These are phyloP conservation scores for Cantharis rustica DNA, from an alignment of 2,888 invertebrate genomes.

Conservation along the genomic window DNA sequence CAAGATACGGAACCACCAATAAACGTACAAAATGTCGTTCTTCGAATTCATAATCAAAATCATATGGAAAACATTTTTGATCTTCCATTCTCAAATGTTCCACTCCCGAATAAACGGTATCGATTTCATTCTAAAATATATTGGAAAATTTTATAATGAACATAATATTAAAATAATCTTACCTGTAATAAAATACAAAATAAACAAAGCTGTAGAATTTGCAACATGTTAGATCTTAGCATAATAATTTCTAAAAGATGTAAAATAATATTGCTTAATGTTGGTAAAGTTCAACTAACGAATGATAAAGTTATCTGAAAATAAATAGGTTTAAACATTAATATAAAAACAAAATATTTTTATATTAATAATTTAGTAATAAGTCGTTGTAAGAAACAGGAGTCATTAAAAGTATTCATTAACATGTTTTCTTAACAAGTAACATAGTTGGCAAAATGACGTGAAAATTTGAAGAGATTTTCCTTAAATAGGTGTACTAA, in stretches of 20 bases:
- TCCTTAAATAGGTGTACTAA: no score
- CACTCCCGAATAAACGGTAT: background rate
- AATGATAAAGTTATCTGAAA: background rate
- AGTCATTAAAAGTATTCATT: background rate
- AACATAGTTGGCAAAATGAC: no score
- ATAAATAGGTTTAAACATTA: background rate
- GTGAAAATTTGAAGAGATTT: no score
- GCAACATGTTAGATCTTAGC: background rate
- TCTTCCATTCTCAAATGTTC: slow-evolving; percentile 17
- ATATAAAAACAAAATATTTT: background rate
- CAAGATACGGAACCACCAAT: slow-evolving; percentile 14
- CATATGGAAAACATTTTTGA: slow-evolving; percentile 18
- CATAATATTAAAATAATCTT: background rate
- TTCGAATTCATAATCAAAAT: slow-evolving; percentile 9
- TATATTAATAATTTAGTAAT: background rate
- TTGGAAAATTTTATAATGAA: background rate
- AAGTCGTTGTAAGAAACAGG: background rate
- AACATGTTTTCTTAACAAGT: no score
- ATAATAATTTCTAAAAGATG: background rate
- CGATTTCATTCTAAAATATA: slow-evolving; percentile 3
- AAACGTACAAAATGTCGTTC: slow-evolving; percentile 17
- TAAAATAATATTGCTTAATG: background rate
- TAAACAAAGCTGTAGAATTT: background rate
- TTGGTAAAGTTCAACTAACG: background rate
- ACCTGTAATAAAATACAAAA: background rate